Conservation (phyloP, 2,888 invertebrate species). For the Mechanitis messenoides region DNA sequence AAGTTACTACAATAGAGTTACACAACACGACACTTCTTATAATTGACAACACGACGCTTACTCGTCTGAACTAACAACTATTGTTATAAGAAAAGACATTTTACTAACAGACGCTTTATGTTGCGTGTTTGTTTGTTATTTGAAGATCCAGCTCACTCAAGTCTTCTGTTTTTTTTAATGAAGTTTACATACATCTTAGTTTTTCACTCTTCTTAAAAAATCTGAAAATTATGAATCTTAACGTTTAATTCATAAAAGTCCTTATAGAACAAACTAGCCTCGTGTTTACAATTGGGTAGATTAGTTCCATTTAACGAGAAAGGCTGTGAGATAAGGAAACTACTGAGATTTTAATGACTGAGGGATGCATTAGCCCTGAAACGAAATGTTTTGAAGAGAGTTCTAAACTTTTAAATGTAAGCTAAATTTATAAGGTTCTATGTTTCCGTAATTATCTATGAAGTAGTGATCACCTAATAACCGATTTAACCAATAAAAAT, state of each 20-base stretch:
- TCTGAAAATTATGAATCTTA: no score
- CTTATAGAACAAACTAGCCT: neutral
- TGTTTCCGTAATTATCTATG: no score
- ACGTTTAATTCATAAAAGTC: neutral
- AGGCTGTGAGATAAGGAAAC: conserved; percentile 17
- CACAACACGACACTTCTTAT: conserved; percentile 1
- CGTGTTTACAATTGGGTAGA: neutral
- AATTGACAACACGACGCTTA: conserved; percentile 4
- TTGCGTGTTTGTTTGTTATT: neutral
- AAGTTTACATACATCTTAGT: no score
- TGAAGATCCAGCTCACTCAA: neutral
- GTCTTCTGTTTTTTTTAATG: neutral
- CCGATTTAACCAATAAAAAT: no score
- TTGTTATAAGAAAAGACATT: conserved; percentile 6
- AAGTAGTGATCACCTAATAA: no score
- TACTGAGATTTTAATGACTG: conserved; percentile 23
- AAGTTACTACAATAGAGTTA: neutral
- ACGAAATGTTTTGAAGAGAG: no score
- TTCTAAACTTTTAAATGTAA: no score
- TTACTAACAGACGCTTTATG: neutral
- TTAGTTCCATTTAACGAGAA: conserved; percentile 17
- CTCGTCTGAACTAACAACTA: conserved; percentile 6
- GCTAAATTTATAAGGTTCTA: no score
- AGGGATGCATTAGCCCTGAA: conserved; percentile 14
- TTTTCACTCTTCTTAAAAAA: no score